Conservation (phyloP, 2,113 vertebrate species). For the Polyodon spathula region DNA sequence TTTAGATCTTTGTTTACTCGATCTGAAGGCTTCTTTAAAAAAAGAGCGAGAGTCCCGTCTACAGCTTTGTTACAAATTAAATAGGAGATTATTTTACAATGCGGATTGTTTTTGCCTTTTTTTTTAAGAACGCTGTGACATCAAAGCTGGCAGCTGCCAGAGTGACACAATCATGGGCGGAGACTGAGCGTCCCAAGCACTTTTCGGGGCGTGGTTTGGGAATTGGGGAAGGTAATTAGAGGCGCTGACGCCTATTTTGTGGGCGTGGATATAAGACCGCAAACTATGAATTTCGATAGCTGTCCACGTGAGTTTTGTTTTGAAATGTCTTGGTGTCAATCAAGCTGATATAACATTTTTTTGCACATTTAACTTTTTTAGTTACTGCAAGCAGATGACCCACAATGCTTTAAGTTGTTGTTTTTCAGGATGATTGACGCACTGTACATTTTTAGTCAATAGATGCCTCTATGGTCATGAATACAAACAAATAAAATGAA, state of each 20-base stretch:
- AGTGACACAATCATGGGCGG: slow-evolving; percentile 15
- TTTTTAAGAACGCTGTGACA: slow-evolving; percentile 42
- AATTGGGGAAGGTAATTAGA: slow-evolving; percentile 2
- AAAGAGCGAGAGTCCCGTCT: slow-evolving; percentile 2
- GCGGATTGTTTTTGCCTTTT: slow-evolving; percentile 57
- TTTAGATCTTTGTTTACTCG: neutral
- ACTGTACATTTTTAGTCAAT: no score
- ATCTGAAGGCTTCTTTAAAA: neutral
- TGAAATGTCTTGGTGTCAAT: no score
- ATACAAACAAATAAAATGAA: no score
- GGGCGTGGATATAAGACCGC: no score
- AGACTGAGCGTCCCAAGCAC: neutral
- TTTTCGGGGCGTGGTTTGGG: slow-evolving; percentile 12
- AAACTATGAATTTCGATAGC: no score
- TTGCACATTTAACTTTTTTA: no score
- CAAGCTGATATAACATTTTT: no score
- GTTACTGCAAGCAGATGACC: no score
- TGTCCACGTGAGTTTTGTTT: no score
- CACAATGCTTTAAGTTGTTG: no score
- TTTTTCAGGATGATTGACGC: no score
- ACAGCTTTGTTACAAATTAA: slow-evolving; percentile 14
- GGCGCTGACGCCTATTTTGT: slow-evolving; percentile 10
- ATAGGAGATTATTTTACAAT: slow-evolving; percentile 22
- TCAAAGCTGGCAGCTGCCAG: slow-evolving; percentile 24
- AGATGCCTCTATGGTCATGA: no score